These are phyloP conservation scores for Astatoreochromis straeleni DNA, from an alignment of 2,113 vertebrate genomes.

Conservation along the genomic window DNA sequence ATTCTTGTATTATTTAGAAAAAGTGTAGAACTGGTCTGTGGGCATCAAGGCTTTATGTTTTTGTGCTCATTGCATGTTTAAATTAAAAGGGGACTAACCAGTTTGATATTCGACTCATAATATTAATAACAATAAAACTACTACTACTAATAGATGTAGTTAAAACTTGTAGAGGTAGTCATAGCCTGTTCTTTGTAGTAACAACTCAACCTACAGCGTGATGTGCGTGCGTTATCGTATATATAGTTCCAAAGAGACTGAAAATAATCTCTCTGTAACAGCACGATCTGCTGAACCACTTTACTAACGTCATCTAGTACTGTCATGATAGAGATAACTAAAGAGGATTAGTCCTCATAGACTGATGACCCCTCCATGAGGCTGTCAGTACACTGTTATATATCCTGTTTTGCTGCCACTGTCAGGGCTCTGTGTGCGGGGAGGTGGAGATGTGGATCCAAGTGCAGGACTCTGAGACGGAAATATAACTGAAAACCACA, in stretches of 20 bases:
- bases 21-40: neutral
- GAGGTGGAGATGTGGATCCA: no score
- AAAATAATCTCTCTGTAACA: neutral
- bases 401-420: neutral
- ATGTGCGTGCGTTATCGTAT: neutral
- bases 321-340: slow-evolving; percentile 8
- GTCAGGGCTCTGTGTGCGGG: no score
- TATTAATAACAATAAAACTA: neutral
- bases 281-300: neutral
- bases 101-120: slow-evolving; percentile 33
- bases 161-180: neutral
- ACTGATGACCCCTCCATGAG: neutral
- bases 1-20: neutral
- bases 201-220: neutral
- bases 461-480: no score
- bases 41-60: neutral
- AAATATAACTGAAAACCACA: no score
- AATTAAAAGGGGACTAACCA: neutral
- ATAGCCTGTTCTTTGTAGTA: neutral
- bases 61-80: neutral
- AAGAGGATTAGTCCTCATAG: slow-evolving; percentile 35
- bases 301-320: neutral
- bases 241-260: neutral
- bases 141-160: slow-evolving; percentile 12
- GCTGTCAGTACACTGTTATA: slow-evolving; percentile 1